Base-by-base conservation (phyloP, 2,797 vertebrate genomes). In the Mormyrops attenuatus region DNA sequence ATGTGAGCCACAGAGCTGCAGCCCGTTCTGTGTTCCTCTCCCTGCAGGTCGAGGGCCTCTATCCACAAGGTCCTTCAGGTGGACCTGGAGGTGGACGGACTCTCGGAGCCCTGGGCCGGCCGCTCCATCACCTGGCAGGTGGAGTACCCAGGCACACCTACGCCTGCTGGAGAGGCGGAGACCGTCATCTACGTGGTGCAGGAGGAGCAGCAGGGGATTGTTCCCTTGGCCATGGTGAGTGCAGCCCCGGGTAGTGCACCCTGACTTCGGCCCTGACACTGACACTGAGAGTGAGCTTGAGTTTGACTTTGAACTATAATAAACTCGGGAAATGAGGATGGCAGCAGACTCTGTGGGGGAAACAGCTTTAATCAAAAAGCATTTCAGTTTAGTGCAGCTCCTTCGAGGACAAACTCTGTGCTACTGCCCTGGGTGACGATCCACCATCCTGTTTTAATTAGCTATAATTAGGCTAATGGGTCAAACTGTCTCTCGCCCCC, bases 101-200 rank as follows among this genome's bases (percentile, higher is more conserved):
- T 97, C 94, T 96, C 96, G 95, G 95, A 96, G 92, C 96, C 96
- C 11, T 96, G 97, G 0, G 97, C 97, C 60, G 96, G 96, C 0
- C 95, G 97, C 90, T 96, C 97, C 53, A 97, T 98, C 92, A 96
- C 95, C 1, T 99, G 98, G 98, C 98, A 99, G 96, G 97, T 98
- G 92, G 98, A 99, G 88, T 98, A 99, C 90, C 97, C 97, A 0
- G 95, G 94, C 47, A 97, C 93, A 0, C 96, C 96, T 3, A 93
- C 95, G 17, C 92, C 95, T 73, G 95, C 95, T 0, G 96, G 95
- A 22, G 94, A 96, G 4, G 95, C 97, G 13, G 94, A 96, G 85
- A 97, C 98, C 0, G 94, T 98, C 92, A 96, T 99, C 94, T 97
- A 97, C 91, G 92, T 98, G 94, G 97, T 97, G 88, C 97, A 97